Conservation (phyloP, 2,113 vertebrate species). For the Platysternon megacephalum region DNA sequence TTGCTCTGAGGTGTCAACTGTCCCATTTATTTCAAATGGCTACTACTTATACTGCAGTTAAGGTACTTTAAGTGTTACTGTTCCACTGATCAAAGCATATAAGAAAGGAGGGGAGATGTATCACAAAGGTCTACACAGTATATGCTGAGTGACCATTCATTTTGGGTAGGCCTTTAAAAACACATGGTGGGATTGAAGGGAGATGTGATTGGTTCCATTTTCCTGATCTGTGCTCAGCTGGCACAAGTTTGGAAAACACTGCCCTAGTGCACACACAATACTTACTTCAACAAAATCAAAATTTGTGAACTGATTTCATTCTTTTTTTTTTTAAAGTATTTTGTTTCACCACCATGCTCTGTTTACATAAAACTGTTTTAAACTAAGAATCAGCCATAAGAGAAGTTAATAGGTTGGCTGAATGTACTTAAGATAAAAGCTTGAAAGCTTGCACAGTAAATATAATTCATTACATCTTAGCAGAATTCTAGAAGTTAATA, state of each 20-base stretch:
- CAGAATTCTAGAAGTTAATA: slow-evolving; percentile 59
- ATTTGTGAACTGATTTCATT: not conserved
- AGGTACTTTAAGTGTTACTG: not conserved
- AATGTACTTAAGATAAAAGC: slow-evolving; percentile 70
- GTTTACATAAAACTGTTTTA: slow-evolving; percentile 61
- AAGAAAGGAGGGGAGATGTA: not conserved
- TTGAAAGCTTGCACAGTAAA: slow-evolving; percentile 65
- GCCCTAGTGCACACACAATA: slow-evolving; percentile 26
- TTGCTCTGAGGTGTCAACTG: not conserved
- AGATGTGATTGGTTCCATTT: not conserved
- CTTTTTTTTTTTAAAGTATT: slow-evolving; percentile 54
- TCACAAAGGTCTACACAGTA: not conserved
- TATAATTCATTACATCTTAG: slow-evolving; percentile 58
- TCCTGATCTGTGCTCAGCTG: not conserved
- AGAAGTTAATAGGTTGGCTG: slow-evolving; percentile 71
- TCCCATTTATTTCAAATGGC: not conserved
- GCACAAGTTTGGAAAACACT: not conserved
- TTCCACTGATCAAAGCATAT: slow-evolving; percentile 3
- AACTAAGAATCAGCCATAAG: slow-evolving; percentile 57
- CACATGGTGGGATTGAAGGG: not conserved
- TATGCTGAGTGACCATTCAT: not conserved
- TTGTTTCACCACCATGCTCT: slow-evolving; percentile 72
- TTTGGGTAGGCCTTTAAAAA: not conserved
- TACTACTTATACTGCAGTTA: not conserved
- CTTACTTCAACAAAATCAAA: not conserved